A percentile compares a stretch with the other conserved stretches of the same genome.
Conservation (phyloP, 2,113 vertebrate species). For the Upupa epops region DNA sequence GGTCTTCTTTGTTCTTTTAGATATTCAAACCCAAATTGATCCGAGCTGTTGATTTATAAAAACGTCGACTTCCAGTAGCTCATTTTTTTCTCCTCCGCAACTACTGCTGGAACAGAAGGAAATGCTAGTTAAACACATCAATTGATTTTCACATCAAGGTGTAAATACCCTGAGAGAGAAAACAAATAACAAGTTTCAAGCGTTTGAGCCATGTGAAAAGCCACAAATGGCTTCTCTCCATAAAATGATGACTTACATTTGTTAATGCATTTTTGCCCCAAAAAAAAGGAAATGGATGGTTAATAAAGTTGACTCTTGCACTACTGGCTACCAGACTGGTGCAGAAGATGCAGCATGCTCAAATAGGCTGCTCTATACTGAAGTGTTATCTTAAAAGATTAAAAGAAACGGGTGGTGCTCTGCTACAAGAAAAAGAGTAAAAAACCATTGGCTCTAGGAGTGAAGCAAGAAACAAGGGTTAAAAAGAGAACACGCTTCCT, state of each 20-base stretch:
- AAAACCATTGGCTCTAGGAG: fast-evolving
- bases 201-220: background rate
- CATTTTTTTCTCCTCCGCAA: background rate
- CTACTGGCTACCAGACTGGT: background rate
- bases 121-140: background rate
- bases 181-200: background rate
- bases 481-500: background rate
- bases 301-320: background rate
- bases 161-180: background rate
- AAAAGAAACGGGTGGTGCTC: background rate
- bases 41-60: background rate
- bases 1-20: background rate
- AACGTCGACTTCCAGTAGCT: background rate
- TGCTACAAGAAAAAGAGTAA: background rate
- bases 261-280: background rate
- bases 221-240: background rate
- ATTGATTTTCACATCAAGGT: background rate
- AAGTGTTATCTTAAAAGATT: background rate
- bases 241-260: background rate
- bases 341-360: background rate
- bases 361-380: background rate
- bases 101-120: background rate
- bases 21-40: background rate
- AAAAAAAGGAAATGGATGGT: background rate
- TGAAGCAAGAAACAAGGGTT: background rate